phyloP scores from a whole-genome alignment of 2,888 invertebrate species.

The Sarcophaga rosellei region DNA sequence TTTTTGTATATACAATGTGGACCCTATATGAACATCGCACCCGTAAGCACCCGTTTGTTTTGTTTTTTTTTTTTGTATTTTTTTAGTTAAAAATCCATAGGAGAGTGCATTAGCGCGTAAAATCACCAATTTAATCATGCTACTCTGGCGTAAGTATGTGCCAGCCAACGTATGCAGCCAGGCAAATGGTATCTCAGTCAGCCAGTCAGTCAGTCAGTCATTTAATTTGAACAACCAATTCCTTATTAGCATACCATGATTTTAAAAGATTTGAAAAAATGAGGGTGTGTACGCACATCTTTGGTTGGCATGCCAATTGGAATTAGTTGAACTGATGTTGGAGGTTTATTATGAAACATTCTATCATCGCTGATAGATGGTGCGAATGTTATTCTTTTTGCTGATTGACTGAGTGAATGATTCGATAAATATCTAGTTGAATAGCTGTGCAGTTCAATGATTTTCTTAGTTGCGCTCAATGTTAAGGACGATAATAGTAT shows the following conservation, averaged over 20 bases:
- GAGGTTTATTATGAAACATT: conserved; percentile 30
- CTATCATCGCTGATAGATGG: conserved; percentile 41
- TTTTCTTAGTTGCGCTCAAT: conserved; percentile 1
- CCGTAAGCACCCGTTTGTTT: conserved; percentile 3
- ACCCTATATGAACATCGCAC: background rate
- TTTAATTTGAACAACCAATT: conserved; percentile 70
- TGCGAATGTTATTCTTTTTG: conserved; percentile 65
- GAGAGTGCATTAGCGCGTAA: conserved; percentile 64
- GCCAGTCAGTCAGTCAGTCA: conserved; percentile 11
- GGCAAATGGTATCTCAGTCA: background rate
- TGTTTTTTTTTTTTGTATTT: background rate
- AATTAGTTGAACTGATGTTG: background rate
- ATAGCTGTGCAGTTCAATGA: conserved; percentile 52
- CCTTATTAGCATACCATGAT: conserved; percentile 65
- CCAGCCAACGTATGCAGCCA: background rate
- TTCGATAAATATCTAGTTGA: background rate
- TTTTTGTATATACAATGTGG: too few relatives aligned
- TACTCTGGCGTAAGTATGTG: conserved; percentile 15
- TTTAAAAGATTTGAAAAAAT: conserved; percentile 37
- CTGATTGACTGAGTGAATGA: conserved; percentile 19
- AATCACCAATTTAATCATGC: conserved; percentile 65
- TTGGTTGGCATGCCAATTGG: conserved; percentile 55
- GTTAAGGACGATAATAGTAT: too few relatives aligned
- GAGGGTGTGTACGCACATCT: conserved; percentile 48
- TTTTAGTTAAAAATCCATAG: background rate